A percentile compares a stretch with the other conserved stretches of the same genome.
phyloP scores from a whole-genome alignment of 1,140 invertebrate species.

The Atopsyche davidsoni region DNA sequence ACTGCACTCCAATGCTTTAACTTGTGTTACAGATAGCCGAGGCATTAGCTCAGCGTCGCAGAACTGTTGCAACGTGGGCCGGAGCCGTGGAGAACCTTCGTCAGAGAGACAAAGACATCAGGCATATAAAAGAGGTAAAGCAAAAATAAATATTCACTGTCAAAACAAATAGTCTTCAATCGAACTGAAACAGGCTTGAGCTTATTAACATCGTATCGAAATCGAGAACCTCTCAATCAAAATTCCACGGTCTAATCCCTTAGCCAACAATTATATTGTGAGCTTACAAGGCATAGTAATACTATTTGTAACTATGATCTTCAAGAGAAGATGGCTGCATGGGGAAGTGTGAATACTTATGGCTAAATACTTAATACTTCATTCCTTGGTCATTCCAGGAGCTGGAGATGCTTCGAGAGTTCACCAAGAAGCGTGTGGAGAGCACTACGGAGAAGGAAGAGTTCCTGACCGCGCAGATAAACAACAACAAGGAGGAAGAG shows the following conservation, averaged over 20 bases:
- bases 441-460: slow-evolving; percentile 37
- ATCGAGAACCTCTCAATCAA: too few species aligned
- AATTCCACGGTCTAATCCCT: too few species aligned
- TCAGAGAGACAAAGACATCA: slow-evolving; percentile 50
- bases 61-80: slow-evolving; percentile 48
- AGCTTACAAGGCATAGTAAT: too few species aligned
- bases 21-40: slow-evolving; percentile 40
- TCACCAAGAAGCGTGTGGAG: slow-evolving; percentile 32
- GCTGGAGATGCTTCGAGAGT: slow-evolving; percentile 21
- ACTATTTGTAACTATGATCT: too few species aligned
- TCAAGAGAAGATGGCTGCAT: too few species aligned
- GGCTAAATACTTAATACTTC: background rate
- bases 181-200: too few species aligned
- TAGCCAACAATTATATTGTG: too few species aligned
- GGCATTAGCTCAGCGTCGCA: slow-evolving; percentile 41
- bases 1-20: background rate
- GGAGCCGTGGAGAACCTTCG: slow-evolving; percentile 49
- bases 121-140: slow-evolving; percentile 46
- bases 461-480: slow-evolving; percentile 42
- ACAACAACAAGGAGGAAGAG: slow-evolving; percentile 37
- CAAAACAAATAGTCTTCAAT: too few species aligned
- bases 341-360: too few species aligned
- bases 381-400: slow-evolving; percentile 17
- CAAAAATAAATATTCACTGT: too few species aligned
- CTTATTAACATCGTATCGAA: too few species aligned